Percentiles rank a stretch among this genome's conserved stretches.
Evolutionary conservation across 2,797 vertebrate genomes (phyloP).

Genomic region (Podarcis lilfordi): DNA sequence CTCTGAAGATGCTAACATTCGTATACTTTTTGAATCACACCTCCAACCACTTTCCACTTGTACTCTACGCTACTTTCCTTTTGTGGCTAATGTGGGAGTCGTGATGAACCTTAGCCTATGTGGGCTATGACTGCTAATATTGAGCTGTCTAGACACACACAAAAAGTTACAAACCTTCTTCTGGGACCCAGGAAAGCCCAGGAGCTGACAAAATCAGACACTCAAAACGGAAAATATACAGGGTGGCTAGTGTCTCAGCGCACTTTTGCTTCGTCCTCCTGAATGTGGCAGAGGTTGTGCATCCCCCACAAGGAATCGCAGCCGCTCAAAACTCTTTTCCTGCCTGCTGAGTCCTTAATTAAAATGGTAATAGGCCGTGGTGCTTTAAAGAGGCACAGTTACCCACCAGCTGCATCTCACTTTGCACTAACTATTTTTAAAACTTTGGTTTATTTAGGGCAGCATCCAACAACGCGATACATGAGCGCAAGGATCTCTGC

Average conservation of each 20-base stretch:
- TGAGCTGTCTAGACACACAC: neutral
- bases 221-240: neutral
- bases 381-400: too few relatives aligned
- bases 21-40: neutral
- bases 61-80: neutral
- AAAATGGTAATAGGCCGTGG: neutral
- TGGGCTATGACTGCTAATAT: neutral
- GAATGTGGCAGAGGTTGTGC: neutral
- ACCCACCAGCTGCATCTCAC: too few relatives aligned
- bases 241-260: neutral
- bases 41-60: neutral
- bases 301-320: neutral
- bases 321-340: neutral
- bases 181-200: neutral
- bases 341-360: neutral
- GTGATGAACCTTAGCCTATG: neutral
- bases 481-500: too few relatives aligned
- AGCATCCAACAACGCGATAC: too few relatives aligned
- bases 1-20: neutral
- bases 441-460: too few relatives aligned
- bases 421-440: too few relatives aligned
- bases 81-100: neutral
- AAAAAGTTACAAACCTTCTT: neutral
- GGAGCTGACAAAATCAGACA: neutral
- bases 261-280: neutral